Base-by-base conservation (phyloP, 2,113 vertebrate species). In the Pelvicachromis taeniatus region DNA sequence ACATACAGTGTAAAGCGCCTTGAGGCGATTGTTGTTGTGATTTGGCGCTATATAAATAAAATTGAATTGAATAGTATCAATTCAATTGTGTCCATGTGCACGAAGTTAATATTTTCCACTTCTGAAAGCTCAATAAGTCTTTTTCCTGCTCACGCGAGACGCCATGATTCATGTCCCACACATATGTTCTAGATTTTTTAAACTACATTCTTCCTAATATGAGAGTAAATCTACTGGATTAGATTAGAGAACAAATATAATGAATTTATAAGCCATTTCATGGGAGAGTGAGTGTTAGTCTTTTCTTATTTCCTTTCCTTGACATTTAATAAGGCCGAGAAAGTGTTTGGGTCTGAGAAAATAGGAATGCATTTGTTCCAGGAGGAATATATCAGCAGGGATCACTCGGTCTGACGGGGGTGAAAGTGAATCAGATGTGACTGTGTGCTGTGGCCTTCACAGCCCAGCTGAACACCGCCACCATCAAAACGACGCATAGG, bases 381-480 rank as follows among this genome's bases (percentile, higher is more conserved):
- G 38, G 38, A 70, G 21, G 38, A 70, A 0, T 26, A 10, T 10
- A 16, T 40, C 65, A 70, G 13, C 8, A 16, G 40, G 21, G 1
- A 42, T 29, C 21, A 23, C 63, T 9, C 4, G 0, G 11, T 0
- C n/a, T 14, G 42, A 45, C 38, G 12, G 5, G 13, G 35, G 5
- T 48, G 42, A 14, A 48, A 40, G 6, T 35, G 9, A 63, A 31
- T 59, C 56, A 59, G 0, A 61, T 35, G 31, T 61, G 31, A 4
- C 16, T 1, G 1, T 1, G 3, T 68, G 2, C n/a, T 68, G n/a
- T 68, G 12, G n/a, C 35, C 35, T 68, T 23, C 21, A 40, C 12
- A 45, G 0, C 38, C n/a, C 35, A 40, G 17, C 38, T 70, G 21
- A 70, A 16, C 21, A 70, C 23, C 3, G 11, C 65, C 65, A 73